Base-by-base conservation (phyloP, 30 jellyfish, hydroid and myxozoan genomes). In the Mastigias papua region DNA sequence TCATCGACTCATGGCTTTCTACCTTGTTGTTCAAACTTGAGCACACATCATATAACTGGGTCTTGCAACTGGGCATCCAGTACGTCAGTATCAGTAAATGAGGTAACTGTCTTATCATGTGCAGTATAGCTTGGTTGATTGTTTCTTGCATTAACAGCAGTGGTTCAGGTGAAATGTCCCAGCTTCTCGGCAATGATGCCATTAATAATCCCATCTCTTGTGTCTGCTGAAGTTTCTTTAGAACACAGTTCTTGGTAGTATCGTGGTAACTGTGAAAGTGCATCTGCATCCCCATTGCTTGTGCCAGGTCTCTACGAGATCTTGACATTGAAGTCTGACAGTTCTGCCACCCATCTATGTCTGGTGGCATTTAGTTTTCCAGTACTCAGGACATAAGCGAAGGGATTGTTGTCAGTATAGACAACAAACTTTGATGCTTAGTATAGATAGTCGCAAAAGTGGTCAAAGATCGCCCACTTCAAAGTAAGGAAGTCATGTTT, bases 401-500 rank as follows among this genome's bases (percentile, higher is more conserved):
- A 78, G 25, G 92, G 92, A 34, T 68, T 82, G 88, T 82, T 82
- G 62, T 82, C 92, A 17, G 92, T 66, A 69, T 34, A 82, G 13
- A 70, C 95, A 1, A 16, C 69, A 34, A 86, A 86, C 7, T 34
- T 46, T 30, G 95, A 89, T 1, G 89, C 60, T 60, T 86, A 61
- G 66, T 86, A 86, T 29, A 86, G 78, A 49, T 86, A 75, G 89
- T 62, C 89, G 65, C 87, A 20, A 35, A 86, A 75, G 22, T 73
- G 76, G 27, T 73, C 90, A 34, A 35, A 54, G 30, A 76, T 65
- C 79, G 95, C 89, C 90, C 95, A 86, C 66, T 62, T 86, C 86
- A 86, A 20, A 25, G 95, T 85, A 34, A 75, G 95, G 37, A 86
- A 75, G 79, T 86, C 95, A 87, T 73, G 80, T 50, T 86, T 75